Base-by-base conservation (phyloP, 2,113 vertebrate species). In the Columba livia region DNA sequence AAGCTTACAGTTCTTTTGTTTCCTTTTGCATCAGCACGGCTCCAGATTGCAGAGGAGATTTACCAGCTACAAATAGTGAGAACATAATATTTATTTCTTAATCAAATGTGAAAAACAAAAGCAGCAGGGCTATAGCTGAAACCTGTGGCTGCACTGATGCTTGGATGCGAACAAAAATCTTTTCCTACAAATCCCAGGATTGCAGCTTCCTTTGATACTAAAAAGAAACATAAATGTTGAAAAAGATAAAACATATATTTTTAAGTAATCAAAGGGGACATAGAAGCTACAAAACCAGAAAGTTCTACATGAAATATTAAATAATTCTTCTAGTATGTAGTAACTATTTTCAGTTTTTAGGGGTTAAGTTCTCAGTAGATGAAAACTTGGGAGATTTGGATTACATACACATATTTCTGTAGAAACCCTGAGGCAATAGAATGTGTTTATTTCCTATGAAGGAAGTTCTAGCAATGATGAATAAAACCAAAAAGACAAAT, bases 101-200 rank as follows among this genome's bases (percentile, higher is more conserved):
- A 87, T 95, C 62, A 93, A 92, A 83, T 73, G 62, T 85, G 73
- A 75, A 69, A 91, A 94, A 81, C 65, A 86, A 91, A 96, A 94
- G 36, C 71, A 85, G 64, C 78, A 66, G 16, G 38, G 47, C 47
- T 75, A 10, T 65, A 64, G 60, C 61, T 72, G 91, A 64, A 95
- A 89, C 62, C 51, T 54, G 47, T 47, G 38, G 75, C 44, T 94
- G 38, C 36, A 28, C 42, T 72, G 73, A 36, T 14, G 5, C 32
- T 69, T 44, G 23, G 15, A 23, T 3, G 12, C 62, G 38, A 95
- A 65, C n/a, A 79, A 79, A 93, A 87, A 28, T 66, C 4, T 93
- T 77, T 28, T 69, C 48, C 16, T 53, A 56, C 24, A 79, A 89
- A 83, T 75, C 71, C 38, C 57, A 78, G 65, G 69, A 75, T 92